A percentile compares a stretch with the other conserved stretches of the same genome.
phyloP scores from a whole-genome alignment of 1,140 invertebrate species.

The Centruroides sculpturatus region DNA sequence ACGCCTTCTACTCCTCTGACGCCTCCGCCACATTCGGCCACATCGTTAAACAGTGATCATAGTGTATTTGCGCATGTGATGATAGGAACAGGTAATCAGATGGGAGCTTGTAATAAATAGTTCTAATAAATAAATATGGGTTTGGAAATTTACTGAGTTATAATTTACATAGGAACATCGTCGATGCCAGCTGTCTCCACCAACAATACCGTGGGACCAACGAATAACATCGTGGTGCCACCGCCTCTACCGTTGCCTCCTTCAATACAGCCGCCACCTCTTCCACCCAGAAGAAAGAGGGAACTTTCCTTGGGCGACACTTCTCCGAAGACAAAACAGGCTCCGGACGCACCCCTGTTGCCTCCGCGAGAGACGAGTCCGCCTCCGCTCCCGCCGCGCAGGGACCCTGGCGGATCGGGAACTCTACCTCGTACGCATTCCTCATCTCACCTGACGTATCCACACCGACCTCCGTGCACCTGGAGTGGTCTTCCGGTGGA shows the following conservation, averaged over 20 bases:
- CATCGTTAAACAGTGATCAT: slow-evolving; percentile 23
- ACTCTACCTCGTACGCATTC: slow-evolving; percentile 33
- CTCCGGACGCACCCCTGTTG: slow-evolving; percentile 41
- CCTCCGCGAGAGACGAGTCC: slow-evolving; percentile 44
- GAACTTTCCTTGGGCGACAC: slow-evolving; percentile 43
- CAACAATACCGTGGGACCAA: slow-evolving; percentile 3
- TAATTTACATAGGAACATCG: slow-evolving; percentile 8
- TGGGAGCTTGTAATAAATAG: neutral
- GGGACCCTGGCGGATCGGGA: slow-evolving; percentile 25
- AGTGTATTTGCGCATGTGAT: slow-evolving; percentile 37
- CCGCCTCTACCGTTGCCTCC: slow-evolving; percentile 25
- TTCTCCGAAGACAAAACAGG: slow-evolving; percentile 36
- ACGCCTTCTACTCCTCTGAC: slow-evolving; percentile 28
- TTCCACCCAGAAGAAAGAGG: slow-evolving; percentile 39
- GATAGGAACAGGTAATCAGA: slow-evolving; percentile 23
- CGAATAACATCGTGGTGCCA: slow-evolving; percentile 8
- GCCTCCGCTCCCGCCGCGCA: slow-evolving; percentile 40
- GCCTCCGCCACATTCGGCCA: slow-evolving; percentile 16
- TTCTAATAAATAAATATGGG: no score
- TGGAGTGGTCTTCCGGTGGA: slow-evolving; percentile 1
- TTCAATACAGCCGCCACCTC: slow-evolving; percentile 40
- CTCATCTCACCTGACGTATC: slow-evolving; percentile 22
- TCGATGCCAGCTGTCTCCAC: neutral
- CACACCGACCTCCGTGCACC: neutral
- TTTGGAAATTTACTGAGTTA: neutral